Percentiles rank a stretch among this genome's conserved stretches.
Conservation (phyloP, 37 sponge, comb jelly and placozoan species). For the Halisarca cf. caerulea region DNA sequence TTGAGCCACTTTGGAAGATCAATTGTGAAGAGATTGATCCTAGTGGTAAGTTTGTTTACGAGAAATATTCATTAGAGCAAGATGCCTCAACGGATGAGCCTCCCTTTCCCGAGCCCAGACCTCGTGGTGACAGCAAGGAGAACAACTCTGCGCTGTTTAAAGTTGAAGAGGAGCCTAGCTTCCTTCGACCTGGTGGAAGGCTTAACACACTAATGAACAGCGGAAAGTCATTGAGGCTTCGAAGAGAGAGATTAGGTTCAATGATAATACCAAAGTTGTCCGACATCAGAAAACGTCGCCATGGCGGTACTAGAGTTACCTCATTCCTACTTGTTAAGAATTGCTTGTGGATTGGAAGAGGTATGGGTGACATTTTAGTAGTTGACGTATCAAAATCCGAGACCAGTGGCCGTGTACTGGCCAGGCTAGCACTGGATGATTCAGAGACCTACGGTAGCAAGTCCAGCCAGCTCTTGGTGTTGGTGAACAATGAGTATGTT, state of each 20-base stretch:
- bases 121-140: background rate
- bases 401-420: slow-evolving; percentile 62
- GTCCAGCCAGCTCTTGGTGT: slow-evolving; percentile 66
- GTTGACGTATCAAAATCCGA: slow-evolving; percentile 48
- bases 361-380: slow-evolving; percentile 88
- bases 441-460: slow-evolving; percentile 74
- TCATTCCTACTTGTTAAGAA: slow-evolving; percentile 71
- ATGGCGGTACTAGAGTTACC: slow-evolving; percentile 77
- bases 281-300: slow-evolving; percentile 31
- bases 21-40: slow-evolving; percentile 78
- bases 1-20: slow-evolving; percentile 45
- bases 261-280: background rate
- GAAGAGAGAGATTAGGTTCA: background rate
- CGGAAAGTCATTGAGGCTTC: background rate
- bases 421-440: slow-evolving; percentile 63
- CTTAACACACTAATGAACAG: background rate
- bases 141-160: background rate
- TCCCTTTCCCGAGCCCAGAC: background rate
- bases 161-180: background rate
- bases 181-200: background rate
- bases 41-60: slow-evolving; percentile 41
- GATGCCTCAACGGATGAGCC: background rate
- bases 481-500: slow-evolving; percentile 68
- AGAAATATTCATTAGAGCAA: slow-evolving; percentile 1
- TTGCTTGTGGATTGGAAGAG: slow-evolving; percentile 86